Conservation (phyloP, 2,113 vertebrate species). For the Saguinus midas region DNA sequence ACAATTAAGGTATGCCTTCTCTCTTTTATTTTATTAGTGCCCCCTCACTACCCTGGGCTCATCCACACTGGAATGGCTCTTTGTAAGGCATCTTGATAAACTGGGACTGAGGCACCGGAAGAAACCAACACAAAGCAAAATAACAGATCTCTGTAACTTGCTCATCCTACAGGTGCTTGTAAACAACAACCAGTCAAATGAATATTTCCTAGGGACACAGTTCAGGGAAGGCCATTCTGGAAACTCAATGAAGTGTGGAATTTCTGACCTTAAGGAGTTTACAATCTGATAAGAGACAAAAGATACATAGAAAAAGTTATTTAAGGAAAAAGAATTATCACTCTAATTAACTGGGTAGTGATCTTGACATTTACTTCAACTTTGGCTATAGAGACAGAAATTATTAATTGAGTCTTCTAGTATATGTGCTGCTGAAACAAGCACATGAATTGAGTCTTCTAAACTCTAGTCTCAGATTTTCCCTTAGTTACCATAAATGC, state of each 20-base stretch:
- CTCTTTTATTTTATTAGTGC: fast-evolving
- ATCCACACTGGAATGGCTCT: fast-evolving
- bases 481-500: background rate
- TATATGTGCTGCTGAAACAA: no score
- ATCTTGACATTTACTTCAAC: background rate
- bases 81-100: background rate
- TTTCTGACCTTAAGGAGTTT: background rate
- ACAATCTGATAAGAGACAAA: background rate
- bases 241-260: background rate
- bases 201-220: background rate
- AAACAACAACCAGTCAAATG: background rate
- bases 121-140: background rate
- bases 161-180: background rate
- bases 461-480: background rate
- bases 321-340: background rate
- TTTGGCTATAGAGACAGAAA: background rate
- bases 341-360: background rate
- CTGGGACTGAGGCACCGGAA: background rate
- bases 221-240: background rate
- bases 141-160: background rate
- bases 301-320: background rate
- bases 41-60: background rate
- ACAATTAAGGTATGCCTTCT: fast-evolving
- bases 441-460: background rate
- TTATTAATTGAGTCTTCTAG: background rate